Base-by-base conservation (phyloP, 2,797 vertebrate species). In the Parambassis ranga region DNA sequence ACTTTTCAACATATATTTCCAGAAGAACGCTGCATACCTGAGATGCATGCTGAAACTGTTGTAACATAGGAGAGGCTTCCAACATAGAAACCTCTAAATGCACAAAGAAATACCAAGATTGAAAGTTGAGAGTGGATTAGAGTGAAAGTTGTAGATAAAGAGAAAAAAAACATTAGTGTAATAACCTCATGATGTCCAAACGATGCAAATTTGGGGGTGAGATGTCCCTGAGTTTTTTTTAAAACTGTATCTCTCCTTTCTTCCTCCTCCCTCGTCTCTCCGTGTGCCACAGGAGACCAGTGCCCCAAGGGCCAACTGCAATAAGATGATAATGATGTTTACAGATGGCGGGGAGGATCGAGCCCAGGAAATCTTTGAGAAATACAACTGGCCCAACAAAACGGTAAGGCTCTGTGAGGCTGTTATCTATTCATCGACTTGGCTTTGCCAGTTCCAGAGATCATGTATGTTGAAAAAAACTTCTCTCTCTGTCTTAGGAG, bases 271-370 rank as follows among this genome's bases (percentile, higher is more conserved):
- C 42, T 38, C 61, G 15, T 48, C 55, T 51, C 33, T 77, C 39
- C 0, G 0, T 71, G 79, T 65, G 81, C 59, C 75, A 75, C 88
- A 79, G 37, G 93, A 98, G 93, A 95, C 91, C 88, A 96, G 92
- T 50, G 92, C 95, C 89, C 96, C 95, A 0, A 94, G 96, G 71
- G 97, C 97, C 87, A 96, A 95, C 92, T 99, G 97, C 92, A 99
- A 99, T 88, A 99, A 99, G 93, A 97, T 99, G 95, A 99, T 99
- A 89, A 99, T 99, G 97, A 98, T 99, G 97, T 99, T 99, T 93
- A 99, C 97, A 20, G 97, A 99, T 0, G 97, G 97, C 0, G 97
- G 97, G 0, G 97, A 99, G 87, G 97, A 99, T 81, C 94, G 96
- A 0, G 96, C 96, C 16, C 96, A 99, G 85, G 97, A 99, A 0